Conservation (phyloP, 2,888 invertebrate species). For the Galeopsomyia nigrocyanea region DNA sequence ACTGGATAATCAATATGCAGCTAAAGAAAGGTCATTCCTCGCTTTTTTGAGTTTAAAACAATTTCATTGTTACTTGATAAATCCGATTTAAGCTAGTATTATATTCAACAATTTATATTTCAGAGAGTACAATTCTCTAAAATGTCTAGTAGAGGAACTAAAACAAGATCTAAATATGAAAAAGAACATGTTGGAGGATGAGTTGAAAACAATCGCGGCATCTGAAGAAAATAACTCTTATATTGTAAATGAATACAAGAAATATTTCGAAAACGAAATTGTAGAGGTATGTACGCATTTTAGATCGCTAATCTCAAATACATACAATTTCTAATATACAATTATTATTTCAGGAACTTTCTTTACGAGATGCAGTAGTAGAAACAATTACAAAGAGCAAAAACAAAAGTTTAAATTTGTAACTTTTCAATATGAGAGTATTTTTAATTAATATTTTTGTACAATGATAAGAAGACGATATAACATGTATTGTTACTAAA, state of each 20-base stretch:
- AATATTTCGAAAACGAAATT: constrained; percentile 49
- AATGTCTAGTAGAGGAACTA: constrained; percentile 39
- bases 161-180: constrained; percentile 42
- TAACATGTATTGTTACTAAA: too few species aligned
- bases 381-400: constrained; percentile 11
- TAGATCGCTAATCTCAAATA: background rate
- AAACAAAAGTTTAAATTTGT: background rate
- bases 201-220: constrained; percentile 33
- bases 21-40: constrained; percentile 34
- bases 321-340: background rate
- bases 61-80: constrained; percentile 8
- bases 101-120: background rate
- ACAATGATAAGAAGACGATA: too few species aligned
- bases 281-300: constrained; percentile 40
- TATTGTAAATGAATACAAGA: constrained; percentile 45
- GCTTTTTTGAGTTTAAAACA: background rate
- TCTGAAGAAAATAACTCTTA: constrained; percentile 35
- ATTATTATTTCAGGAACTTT: constrained; percentile 24
- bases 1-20: constrained; percentile 35
- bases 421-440: too few species aligned
- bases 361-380: constrained; percentile 9
- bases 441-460: too few species aligned
- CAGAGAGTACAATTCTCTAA: constrained; percentile 46
- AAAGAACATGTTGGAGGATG: constrained; percentile 32
- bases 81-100: constrained; percentile 16